phyloP scores from a whole-genome alignment of 2,888 invertebrate species.

The Coremacera marginata region DNA sequence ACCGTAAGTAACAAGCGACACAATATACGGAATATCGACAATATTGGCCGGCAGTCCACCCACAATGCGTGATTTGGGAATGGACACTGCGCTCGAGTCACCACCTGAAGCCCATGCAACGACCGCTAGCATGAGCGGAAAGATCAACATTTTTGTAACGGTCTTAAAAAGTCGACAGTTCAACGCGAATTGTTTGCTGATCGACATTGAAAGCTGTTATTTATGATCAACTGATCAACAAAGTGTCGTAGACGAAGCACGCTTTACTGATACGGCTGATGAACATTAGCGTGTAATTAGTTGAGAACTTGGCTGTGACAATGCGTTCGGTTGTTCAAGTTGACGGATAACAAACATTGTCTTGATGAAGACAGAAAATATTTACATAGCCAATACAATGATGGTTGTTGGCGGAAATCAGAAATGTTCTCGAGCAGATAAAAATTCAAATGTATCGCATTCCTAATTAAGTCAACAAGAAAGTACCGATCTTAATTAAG shows the following conservation, averaged over 20 bases:
- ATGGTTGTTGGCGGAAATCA: background rate
- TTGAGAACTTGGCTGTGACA: background rate
- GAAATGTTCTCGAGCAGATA: background rate
- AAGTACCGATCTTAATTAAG: too few species aligned
- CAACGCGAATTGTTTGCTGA: background rate
- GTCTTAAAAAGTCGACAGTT: background rate
- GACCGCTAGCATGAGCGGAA: background rate
- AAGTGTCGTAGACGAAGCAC: background rate
- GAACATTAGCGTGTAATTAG: constrained; percentile 29
- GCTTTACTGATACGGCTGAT: background rate
- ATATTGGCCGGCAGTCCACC: constrained; percentile 60
- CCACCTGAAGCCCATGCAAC: background rate
- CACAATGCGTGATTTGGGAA: constrained; percentile 55
- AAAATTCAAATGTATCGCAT: background rate
- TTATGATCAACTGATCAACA: background rate
- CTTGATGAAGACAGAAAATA: too few species aligned
- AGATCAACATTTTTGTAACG: background rate
- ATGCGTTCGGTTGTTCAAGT: background rate
- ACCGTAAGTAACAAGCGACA: constrained; percentile 56
- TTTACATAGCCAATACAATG: background rate
- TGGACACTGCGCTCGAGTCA: background rate
- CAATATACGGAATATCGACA: constrained; percentile 63
- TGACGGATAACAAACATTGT: background rate
- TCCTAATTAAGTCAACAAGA: too few species aligned
- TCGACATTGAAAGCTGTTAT: constrained; percentile 14